Evolutionary conservation across 2,797 vertebrate genomes (phyloP), one percentile per base, ranked within the genome.

Genomic region (Discoglossus pictus): DNA sequence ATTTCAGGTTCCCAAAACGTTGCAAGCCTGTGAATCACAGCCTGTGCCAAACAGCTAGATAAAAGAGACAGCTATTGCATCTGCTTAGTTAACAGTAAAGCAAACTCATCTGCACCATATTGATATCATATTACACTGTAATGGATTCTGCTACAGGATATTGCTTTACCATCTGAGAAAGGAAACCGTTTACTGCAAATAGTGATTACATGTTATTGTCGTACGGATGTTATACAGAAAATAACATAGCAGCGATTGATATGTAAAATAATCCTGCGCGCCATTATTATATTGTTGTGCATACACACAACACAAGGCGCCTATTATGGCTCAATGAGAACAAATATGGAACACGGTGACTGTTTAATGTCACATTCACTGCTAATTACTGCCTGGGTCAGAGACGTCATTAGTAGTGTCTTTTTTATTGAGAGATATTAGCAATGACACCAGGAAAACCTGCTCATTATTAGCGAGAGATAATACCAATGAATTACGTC

Each of bases 401-500:
- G 23, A 27, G 40, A 24, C 44, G 12, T n/a, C 34, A 20, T 17
- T n/a, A n/a, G n/a, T n/a, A n/a, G n/a, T n/a, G n/a, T 54, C 42
- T 36, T 39, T 38, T 55, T 15, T 42, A 70, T 34, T 27, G 43
- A 62, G 47, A 55, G 6, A 52, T 20, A 68, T 68, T 42, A 53
- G 46, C 43, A 51, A 63, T 53, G 60, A 56, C 67, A 40, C 23
- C 23, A 23, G 43, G 17, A 13, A 15, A 35, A 17, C 17, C 35
- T 50, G 23, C 54, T 50, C 34, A 55, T 69, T 62, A 42, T 48
- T 44, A 44, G 42, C 67, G 6, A 63, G 43, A 70, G 60, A 58
- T 56, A 70, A 63, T 58, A 51, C 31, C 18, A 43, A 58, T 51
- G 12, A 70, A 63, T 70, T 40, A 63, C 59, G 60, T 70, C 68